Percentiles rank a stretch among this genome's conserved stretches.
phyloP scores from a whole-genome alignment of 2,113 vertebrate species.

The Brevimyrus niger region DNA sequence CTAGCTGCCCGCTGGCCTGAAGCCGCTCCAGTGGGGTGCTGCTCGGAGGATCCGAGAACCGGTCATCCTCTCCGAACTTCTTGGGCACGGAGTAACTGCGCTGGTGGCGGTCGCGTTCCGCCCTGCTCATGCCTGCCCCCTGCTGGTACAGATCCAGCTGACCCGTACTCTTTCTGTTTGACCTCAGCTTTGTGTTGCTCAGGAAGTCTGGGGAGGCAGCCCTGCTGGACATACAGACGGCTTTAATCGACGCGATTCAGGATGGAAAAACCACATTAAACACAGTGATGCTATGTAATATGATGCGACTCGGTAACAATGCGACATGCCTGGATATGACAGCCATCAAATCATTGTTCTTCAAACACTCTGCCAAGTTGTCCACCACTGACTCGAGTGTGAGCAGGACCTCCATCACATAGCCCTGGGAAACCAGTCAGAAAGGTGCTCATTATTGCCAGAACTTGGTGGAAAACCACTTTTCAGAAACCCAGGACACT shows the following conservation, averaged over 20 bases:
- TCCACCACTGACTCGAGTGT: slow-evolving; percentile 94
- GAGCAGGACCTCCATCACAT: slow-evolving; percentile 93
- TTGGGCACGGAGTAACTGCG: slow-evolving; percentile 96
- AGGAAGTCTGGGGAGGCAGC: slow-evolving; percentile 91
- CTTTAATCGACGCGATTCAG: background rate
- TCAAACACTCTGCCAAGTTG: slow-evolving; percentile 91
- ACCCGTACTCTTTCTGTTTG: slow-evolving; percentile 89
- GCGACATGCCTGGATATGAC: slow-evolving; percentile 76
- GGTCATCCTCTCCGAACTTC: slow-evolving; percentile 86
- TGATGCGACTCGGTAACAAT: background rate
- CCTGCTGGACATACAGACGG: slow-evolving; percentile 41
- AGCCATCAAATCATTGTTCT: slow-evolving; percentile 89
- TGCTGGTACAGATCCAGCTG: slow-evolving; percentile 79
- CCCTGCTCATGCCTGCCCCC: slow-evolving; percentile 58
- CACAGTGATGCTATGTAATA: background rate
- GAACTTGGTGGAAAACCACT: background rate
- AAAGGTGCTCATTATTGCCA: background rate
- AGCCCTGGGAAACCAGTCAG: slow-evolving; percentile 65
- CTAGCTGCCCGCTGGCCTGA: slow-evolving; percentile 85
- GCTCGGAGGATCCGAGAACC: slow-evolving; percentile 78
- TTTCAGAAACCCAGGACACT: background rate
- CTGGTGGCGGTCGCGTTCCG: slow-evolving; percentile 83
- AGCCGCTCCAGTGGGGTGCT: slow-evolving; percentile 93
- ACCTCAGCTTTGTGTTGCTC: slow-evolving; percentile 77
- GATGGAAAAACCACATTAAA: background rate